A percentile compares a stretch with the other conserved stretches of the same genome.
These are phyloP conservation scores for Diarsia brunnea DNA, from an alignment of 2,888 invertebrate species.

Conservation along the genomic window DNA sequence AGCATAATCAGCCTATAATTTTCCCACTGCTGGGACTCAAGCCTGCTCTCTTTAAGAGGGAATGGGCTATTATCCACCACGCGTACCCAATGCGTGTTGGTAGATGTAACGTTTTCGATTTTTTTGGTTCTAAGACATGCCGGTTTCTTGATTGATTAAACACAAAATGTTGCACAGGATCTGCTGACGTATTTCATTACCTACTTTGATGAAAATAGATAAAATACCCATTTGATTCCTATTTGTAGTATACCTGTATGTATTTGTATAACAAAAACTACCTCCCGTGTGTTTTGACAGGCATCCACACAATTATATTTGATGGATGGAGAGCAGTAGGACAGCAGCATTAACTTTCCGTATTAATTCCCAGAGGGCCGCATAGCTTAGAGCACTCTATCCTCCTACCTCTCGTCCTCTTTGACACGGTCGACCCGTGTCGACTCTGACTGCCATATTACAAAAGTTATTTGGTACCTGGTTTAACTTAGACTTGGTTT, in stretches of 20 bases:
- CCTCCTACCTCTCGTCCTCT: neutral
- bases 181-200: neutral
- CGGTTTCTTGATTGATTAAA: too few relatives aligned
- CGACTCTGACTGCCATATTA: too few relatives aligned
- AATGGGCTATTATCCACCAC: too few relatives aligned
- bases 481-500: too few relatives aligned
- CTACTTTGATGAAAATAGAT: neutral
- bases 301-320: constrained; percentile 13
- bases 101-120: too few relatives aligned
- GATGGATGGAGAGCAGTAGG: constrained; percentile 14
- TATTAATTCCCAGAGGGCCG: constrained; percentile 22
- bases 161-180: neutral
- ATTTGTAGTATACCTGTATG: neutral
- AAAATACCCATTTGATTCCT: neutral
- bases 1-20: too few relatives aligned
- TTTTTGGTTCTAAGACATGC: too few relatives aligned
- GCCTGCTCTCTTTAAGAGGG: too few relatives aligned
- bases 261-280: neutral
- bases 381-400: constrained; percentile 30
- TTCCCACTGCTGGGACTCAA: too few relatives aligned
- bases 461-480: too few relatives aligned
- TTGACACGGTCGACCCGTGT: neutral
- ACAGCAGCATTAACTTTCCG: constrained; percentile 6
- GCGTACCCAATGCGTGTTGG: too few relatives aligned
- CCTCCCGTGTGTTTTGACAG: neutral